Base-by-base conservation (phyloP, 2,888 invertebrate genomes). In the Platycheirus albimanus region DNA sequence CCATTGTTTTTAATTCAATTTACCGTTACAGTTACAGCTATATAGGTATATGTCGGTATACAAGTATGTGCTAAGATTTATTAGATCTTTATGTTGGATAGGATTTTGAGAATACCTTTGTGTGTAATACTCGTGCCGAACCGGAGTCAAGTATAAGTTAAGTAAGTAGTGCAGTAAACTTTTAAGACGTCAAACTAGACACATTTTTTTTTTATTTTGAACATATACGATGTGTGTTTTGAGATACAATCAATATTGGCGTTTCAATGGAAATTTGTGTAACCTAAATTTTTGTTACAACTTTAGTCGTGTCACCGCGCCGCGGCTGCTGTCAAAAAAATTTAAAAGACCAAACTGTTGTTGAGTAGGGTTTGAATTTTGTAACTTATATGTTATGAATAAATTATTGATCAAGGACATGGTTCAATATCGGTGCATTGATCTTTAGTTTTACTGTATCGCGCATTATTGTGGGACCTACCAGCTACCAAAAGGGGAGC, bases 1-100 rank as follows among this genome's bases (percentile, higher is more conserved):
- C 70, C 64, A 80, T 80, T 75, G 75, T 80, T 74, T 61, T 56
- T 24, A 43, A 54, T 75, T 80, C 64, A 58, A 80, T 66, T 75
- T 58, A 70, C 64, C 38, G 51, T 51, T 58, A 45, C 71, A 15
- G 64, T 13, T 19, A n/a, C n/a, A n/a, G n/a, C 11, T 43, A 51
- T 52, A 28, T 7, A 7, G 1, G 5, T 15, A 5, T 1, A 13
- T n/a, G n/a, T n/a, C n/a, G n/a, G n/a, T n/a, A n/a, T n/a, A n/a
- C 6, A 38, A 13, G 7, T 56, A 58, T 69, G 69, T 69, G 52
- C 51, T 47, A 20, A 72, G 72, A 79, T 72, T 79, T 79, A 79
- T 79, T 54, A 47, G 63, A 72, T 63, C 54, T 76, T 36, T 54
- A 47, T 20, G 17, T 54, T 33, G 49, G 52, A 63, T 52, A 15